Evolutionary conservation across 2,888 invertebrate species (phyloP).

Genomic region (Spialia ferax): DNA sequence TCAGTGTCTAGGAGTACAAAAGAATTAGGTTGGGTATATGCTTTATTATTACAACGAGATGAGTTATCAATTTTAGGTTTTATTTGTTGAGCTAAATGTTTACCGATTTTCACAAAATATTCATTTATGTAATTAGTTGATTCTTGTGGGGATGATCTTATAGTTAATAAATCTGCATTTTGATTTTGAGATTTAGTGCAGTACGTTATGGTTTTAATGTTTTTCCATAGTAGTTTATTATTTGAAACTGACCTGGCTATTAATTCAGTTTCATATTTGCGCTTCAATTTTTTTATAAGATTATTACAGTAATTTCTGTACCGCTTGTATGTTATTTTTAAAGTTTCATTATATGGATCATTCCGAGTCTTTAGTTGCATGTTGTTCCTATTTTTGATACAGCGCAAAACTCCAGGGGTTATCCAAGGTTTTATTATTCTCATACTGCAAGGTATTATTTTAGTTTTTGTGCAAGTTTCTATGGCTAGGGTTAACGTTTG

Average conservation of each 20-base stretch:
- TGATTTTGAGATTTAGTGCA: conserved; percentile 9
- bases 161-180: conserved; percentile 35
- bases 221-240: conserved; percentile 39
- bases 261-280: conserved; percentile 35
- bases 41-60: too few relatives aligned
- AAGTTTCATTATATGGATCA: conserved; percentile 12
- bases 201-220: conserved; percentile 41
- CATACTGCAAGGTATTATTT: neutral
- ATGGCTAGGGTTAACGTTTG: neutral
- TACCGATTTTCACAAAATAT: conserved; percentile 38
- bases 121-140: conserved; percentile 39
- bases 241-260: conserved; percentile 28
- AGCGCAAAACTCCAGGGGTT: neutral
- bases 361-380: conserved; percentile 13
- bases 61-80: neutral
- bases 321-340: conserved; percentile 34
- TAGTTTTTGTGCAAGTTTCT: neutral
- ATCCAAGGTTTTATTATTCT: conserved; percentile 7
- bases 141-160: conserved; percentile 23
- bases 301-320: conserved; percentile 41
- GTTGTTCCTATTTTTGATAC: conserved; percentile 14
- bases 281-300: conserved; percentile 42
- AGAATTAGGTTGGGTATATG: too few relatives aligned
- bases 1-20: too few relatives aligned
- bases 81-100: conserved; percentile 24